These are phyloP conservation scores for Eumeta japonica DNA, from an alignment of 1,140 invertebrate genomes.

Conservation along the genomic window DNA sequence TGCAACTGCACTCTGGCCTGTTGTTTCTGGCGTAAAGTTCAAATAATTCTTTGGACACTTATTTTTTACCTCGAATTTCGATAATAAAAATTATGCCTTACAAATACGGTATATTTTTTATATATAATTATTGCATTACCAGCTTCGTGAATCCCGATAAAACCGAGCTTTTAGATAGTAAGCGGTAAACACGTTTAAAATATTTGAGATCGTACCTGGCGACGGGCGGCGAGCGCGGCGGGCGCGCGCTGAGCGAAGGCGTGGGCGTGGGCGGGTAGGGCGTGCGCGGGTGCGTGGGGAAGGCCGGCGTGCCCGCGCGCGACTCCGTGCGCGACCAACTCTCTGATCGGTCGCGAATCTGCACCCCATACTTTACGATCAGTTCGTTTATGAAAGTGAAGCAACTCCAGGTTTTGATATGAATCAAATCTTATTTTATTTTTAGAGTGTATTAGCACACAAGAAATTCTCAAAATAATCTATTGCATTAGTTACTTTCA, in stretches of 20 bases:
- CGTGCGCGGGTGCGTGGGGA: conserved; percentile 85
- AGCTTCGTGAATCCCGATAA: too few species aligned
- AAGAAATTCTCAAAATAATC: too few species aligned
- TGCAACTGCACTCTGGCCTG: too few species aligned
- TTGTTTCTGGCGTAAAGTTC: too few species aligned
- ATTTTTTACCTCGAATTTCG: too few species aligned
- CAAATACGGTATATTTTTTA: too few species aligned
- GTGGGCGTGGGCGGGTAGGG: conserved; percentile 72
- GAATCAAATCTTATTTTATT: not conserved
- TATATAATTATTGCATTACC: too few species aligned
- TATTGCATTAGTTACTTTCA: too few species aligned
- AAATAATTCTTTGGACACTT: too few species aligned
- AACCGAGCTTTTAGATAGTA: too few species aligned
- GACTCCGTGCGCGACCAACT: conserved; percentile 55
- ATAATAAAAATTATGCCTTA: too few species aligned
- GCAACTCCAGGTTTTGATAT: not conserved
- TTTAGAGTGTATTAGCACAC: not conserved
- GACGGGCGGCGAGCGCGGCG: conserved; percentile 36
- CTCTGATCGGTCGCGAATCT: conserved; percentile 60
- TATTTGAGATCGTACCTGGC: conserved; percentile 23
- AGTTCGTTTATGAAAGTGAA: conserved; percentile 6
- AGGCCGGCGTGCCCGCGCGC: conserved; percentile 84
- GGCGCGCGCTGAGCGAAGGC: conserved; percentile 46
- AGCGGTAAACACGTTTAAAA: conserved; percentile 2
- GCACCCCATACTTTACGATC: conserved; percentile 16